Base-by-base conservation (phyloP, 2,888 invertebrate genomes). In the Chrysomela aeneicollis region DNA sequence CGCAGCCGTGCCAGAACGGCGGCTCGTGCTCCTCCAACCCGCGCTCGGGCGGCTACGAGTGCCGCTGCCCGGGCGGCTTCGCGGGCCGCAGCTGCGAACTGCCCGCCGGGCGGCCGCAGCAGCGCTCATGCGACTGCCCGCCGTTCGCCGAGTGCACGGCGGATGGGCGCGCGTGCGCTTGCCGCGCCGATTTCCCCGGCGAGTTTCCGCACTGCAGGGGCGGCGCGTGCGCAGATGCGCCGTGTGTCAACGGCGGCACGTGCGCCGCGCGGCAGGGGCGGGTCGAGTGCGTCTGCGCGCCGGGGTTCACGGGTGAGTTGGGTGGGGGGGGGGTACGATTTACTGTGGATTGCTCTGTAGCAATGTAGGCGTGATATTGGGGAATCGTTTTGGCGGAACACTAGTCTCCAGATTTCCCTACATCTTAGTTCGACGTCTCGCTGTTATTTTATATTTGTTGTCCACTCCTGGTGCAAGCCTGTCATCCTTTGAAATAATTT, bases 241-340 rank as follows among this genome's bases (percentile, higher is more conserved):
- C 90, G 47, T 94, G 94, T 77, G 85, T 85, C 68, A 90, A 93
- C 82, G 92, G 92, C 0, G 94, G 89, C 63, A 86, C 87, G n/a
- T 94, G 93, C 82, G 76, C 79, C 52, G 84, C 85, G 63, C 82
- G 84, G 69, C 84, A 74, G 61, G 86, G 84, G 81, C 83, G 85
- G 68, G 87, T 89, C 82, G 89, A 91, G 81, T 93, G 93, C 82
- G 84, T 87, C 55, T 93, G 93, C 79, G 85, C 87, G 17, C 85
- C 88, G 1, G 91, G 90, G 0, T 93, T 87, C 84, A 86, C 86
- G 82, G 92, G 92, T 91, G 83, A 77, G 77, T 63, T 26, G 26
- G 26, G 6, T 26, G 26, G 26, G 4, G 42, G n/a, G 42, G 42
- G 42, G 4, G 42, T 42, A n/a, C 42, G 15, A 1, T 15, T 4